Conservation (phyloP, 2,797 vertebrate genomes). For the Pangasius mekongensis region DNA sequence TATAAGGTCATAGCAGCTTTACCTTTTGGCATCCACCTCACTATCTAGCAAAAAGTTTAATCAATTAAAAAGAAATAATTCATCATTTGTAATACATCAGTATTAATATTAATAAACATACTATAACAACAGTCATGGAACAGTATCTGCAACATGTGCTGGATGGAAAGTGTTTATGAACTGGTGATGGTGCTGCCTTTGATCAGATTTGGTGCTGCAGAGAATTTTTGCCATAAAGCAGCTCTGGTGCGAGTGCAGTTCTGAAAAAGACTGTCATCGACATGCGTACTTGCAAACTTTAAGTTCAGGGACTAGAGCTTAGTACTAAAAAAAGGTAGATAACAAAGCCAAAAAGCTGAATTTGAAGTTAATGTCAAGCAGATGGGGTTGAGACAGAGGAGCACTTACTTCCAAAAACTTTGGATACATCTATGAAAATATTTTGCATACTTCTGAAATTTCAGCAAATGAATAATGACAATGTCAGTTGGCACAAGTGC, state of each 20-base stretch:
- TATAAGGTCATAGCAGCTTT: background rate
- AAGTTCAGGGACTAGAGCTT: background rate
- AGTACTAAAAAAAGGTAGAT: slow-evolving; percentile 11
- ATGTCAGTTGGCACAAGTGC: slow-evolving; percentile 9
- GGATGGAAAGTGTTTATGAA: background rate
- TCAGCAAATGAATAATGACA: slow-evolving; percentile 9
- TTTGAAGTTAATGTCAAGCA: slow-evolving; percentile 15
- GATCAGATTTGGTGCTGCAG: background rate
- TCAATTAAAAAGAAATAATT: background rate
- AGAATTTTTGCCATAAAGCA: background rate
- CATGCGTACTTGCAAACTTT: background rate
- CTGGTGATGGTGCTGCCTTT: background rate
- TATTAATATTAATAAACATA: background rate
- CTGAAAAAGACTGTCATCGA: background rate
- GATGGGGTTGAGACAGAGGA: background rate
- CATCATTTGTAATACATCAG: background rate
- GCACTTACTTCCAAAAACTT: slow-evolving; percentile 2
- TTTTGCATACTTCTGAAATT: background rate
- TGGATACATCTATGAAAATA: background rate
- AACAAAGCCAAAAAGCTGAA: background rate
- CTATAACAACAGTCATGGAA: background rate
- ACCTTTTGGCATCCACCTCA: background rate
- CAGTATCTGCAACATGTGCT: slow-evolving; percentile 1
- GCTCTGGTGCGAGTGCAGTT: background rate
- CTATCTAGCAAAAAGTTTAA: background rate